Evolutionary conservation across 2,113 vertebrate species (phyloP).

Genomic region (Datnioides undecimradiatus): DNA sequence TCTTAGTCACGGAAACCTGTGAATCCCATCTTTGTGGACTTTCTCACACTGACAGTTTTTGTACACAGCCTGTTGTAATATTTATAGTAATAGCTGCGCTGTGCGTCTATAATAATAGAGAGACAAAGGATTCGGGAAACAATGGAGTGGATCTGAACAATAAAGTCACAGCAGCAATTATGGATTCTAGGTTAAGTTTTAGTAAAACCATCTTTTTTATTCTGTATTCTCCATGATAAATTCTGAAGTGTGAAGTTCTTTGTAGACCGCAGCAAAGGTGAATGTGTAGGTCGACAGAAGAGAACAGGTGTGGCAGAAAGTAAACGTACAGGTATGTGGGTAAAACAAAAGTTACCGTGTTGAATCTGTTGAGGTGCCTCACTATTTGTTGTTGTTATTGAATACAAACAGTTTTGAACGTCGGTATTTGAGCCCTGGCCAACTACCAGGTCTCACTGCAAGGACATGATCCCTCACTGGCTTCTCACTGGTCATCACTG

Average conservation of each 20-base stretch:
- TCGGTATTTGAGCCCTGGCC: not conserved
- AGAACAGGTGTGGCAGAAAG: not conserved
- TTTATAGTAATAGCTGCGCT: too few relatives aligned
- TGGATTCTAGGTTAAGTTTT: not conserved
- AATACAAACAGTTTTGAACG: not conserved
- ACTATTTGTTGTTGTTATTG: not conserved
- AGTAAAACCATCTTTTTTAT: not conserved
- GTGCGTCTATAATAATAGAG: too few relatives aligned
- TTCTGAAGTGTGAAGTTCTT: too few relatives aligned
- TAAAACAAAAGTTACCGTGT: not conserved
- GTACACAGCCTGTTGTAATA: not conserved
- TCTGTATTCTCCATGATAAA: not conserved
- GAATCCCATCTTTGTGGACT: too few relatives aligned
- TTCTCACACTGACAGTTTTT: too few relatives aligned
- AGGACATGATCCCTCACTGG: not conserved
- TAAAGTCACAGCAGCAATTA: not conserved
- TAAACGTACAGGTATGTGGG: not conserved
- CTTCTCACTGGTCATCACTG: not conserved
- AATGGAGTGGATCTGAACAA: not conserved
- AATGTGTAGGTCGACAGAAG: too few relatives aligned
- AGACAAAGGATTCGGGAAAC: not conserved
- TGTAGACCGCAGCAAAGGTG: too few relatives aligned
- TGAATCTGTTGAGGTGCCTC: not conserved
- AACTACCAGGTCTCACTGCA: not conserved
- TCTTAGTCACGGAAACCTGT: too few relatives aligned